phyloP scores from a whole-genome alignment of 2,888 invertebrate genomes.

The Lymantria dispar region DNA sequence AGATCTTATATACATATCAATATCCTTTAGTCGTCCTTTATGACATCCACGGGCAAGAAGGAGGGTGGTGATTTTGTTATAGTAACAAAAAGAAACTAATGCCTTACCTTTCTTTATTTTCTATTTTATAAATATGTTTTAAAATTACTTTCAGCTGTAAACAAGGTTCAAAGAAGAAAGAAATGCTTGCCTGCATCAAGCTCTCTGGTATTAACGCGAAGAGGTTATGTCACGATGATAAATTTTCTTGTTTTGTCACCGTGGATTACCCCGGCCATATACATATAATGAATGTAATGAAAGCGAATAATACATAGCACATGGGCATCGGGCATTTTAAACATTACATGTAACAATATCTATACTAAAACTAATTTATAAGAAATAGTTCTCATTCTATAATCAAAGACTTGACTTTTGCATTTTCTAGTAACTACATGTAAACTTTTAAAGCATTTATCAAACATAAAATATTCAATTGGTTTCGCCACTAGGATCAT shows the following conservation, averaged over 20 bases:
- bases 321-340: conserved; percentile 24
- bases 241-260: conserved; percentile 83
- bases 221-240: conserved; percentile 63
- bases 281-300: conserved; percentile 81
- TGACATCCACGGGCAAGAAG: no score
- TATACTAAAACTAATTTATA: not conserved
- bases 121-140: not conserved
- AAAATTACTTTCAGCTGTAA: conserved; percentile 54
- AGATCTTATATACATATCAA: no score
- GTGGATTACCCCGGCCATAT: conserved; percentile 83
- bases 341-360: conserved; percentile 21
- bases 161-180: conserved; percentile 65
- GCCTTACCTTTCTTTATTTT: no score
- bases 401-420: not conserved
- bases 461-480: no score
- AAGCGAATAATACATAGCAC: conserved; percentile 45
- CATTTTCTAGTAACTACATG: no score
- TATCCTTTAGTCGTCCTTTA: no score
- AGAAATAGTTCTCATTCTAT: not conserved
- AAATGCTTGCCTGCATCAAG: conserved; percentile 74
- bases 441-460: no score
- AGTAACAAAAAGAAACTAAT: no score
- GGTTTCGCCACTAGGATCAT: no score
- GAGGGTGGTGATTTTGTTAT: no score
- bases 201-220: conserved; percentile 70